Percentiles rank a stretch among this genome's conserved stretches.
phyloP scores from a whole-genome alignment of 2,113 vertebrate genomes.

The Ranitomeya imitator region DNA sequence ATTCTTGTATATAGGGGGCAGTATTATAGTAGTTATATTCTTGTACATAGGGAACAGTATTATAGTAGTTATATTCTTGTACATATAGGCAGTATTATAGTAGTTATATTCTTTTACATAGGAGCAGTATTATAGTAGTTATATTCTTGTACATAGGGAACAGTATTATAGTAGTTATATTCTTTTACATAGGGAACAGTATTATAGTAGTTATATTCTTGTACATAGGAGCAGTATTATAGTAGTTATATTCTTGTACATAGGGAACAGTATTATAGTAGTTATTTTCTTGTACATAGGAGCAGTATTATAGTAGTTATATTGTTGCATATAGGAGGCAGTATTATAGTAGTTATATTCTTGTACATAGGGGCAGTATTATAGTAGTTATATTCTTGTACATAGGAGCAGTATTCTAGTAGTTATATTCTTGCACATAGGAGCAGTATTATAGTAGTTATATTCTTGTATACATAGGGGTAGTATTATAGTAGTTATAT shows the following conservation, averaged over 20 bases:
- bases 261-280: no score
- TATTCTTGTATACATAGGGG: background rate
- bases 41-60: no score
- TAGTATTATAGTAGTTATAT: background rate
- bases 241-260: no score
- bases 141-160: background rate
- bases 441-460: constrained; percentile 6
- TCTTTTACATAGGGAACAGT: background rate
- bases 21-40: no score
- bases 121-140: constrained; percentile 6
- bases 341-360: no score
- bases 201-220: background rate
- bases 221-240: no score
- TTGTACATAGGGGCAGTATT: no score
- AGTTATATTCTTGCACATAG: background rate
- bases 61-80: no score
- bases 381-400: no score
- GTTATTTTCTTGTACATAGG: no score
- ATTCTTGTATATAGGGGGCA: background rate
- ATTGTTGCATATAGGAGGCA: no score
- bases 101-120: constrained; percentile 10
- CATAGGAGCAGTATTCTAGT: background rate
- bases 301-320: no score
- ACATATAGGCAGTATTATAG: background rate
- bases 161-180: constrained; percentile 11